Evolutionary conservation across 2,888 invertebrate species (phyloP).

Genomic region (Ichneumon xanthorius): DNA sequence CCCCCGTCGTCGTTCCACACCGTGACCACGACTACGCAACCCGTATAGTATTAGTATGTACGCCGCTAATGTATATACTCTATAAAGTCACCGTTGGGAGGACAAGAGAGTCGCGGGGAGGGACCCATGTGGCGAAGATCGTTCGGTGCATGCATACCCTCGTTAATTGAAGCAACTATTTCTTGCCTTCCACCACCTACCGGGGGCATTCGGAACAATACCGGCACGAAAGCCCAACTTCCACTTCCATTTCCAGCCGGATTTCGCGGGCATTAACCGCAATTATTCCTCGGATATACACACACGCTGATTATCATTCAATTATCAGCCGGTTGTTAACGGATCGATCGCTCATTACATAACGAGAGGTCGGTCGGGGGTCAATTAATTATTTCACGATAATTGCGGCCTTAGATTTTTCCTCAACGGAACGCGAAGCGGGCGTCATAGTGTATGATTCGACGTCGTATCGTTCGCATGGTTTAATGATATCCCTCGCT

Average conservation of each 20-base stretch:
- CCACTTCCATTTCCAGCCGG: neutral
- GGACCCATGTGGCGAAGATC: conserved; percentile 19
- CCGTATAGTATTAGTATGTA: conserved; percentile 34
- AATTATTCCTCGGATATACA: conserved; percentile 48
- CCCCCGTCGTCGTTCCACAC: conserved; percentile 59
- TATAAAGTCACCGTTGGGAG: conserved; percentile 38
- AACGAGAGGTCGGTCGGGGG: conserved; percentile 35
- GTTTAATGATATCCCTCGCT: neutral
- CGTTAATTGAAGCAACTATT: conserved; percentile 52
- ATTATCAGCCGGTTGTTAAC: conserved; percentile 60
- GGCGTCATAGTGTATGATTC: neutral
- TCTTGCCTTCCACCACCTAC: neutral
- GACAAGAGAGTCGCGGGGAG: neutral
- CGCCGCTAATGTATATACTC: conserved; percentile 6
- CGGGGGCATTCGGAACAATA: neutral
- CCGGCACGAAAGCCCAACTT: neutral
- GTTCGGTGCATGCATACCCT: conserved; percentile 14
- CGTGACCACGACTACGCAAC: conserved; percentile 63
- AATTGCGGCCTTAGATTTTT: conserved; percentile 58
- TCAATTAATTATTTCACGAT: conserved; percentile 66
- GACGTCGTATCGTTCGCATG: neutral
- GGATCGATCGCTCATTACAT: conserved; percentile 58
- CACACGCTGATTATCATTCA: conserved; percentile 54
- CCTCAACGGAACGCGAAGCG: conserved; percentile 33
- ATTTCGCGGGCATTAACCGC: conserved; percentile 16